phyloP scores from a whole-genome alignment of 2,888 invertebrate species.

The Cheilosia vernalis region DNA sequence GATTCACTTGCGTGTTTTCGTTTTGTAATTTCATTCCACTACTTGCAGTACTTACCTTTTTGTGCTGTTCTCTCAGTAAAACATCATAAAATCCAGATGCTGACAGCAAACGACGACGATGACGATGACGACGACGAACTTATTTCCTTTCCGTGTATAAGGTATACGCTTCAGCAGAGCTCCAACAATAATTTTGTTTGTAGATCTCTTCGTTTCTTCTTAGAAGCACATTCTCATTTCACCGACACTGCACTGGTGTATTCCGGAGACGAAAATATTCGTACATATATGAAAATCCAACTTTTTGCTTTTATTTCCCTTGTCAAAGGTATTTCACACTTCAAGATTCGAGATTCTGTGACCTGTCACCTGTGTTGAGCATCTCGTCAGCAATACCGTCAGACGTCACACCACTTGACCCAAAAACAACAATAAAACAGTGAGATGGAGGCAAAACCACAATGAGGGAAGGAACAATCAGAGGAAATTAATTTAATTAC shows the following conservation, averaged over 20 bases:
- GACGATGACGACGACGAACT: conserved; percentile 30
- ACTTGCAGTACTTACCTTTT: conserved; percentile 39
- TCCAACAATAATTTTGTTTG: conserved; percentile 36
- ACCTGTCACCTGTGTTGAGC: conserved; percentile 68
- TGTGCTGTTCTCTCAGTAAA: conserved; percentile 46
- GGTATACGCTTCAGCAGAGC: conserved; percentile 5
- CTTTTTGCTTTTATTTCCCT: conserved; percentile 13
- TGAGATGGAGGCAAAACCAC: conserved; percentile 21
- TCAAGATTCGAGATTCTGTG: conserved; percentile 63
- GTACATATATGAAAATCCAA: conserved; percentile 53
- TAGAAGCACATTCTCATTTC: conserved; percentile 53
- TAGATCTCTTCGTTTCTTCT: conserved; percentile 26
- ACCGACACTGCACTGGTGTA: conserved; percentile 30
- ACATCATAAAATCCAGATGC: conserved; percentile 70
- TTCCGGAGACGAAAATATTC: conserved; percentile 11
- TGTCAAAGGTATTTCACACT: conserved; percentile 53
- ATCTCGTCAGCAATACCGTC: conserved; percentile 54
- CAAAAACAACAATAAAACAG: conserved; percentile 51
- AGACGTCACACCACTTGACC: conserved; percentile 57
- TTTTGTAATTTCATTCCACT: conserved; percentile 37
- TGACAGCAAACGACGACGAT: conserved; percentile 32
- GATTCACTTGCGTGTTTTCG: conserved; percentile 50
- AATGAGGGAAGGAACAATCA: conserved; percentile 38
- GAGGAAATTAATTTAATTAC: conserved; percentile 66
- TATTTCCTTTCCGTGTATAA: conserved; percentile 13